A percentile compares a stretch with the other conserved stretches of the same genome.
These are phyloP conservation scores for Heteractis magnifica DNA, from an alignment of 92 coral and sea anemone species.

Conservation along the genomic window DNA sequence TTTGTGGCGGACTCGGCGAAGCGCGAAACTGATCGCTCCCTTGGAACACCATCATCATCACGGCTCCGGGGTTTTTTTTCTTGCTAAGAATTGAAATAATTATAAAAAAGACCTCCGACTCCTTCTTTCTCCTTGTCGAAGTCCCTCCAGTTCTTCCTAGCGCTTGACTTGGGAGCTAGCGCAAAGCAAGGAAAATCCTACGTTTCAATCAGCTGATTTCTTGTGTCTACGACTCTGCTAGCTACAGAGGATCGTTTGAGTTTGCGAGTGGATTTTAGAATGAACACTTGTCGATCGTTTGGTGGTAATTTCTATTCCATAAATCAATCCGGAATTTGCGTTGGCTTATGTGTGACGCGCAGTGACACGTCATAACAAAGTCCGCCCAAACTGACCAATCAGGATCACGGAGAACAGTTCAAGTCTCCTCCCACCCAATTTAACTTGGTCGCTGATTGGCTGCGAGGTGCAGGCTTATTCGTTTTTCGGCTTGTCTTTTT, in stretches of 20 bases:
- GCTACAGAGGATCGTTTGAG: slow-evolving; percentile 29
- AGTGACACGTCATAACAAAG: slow-evolving; percentile 86
- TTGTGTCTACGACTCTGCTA: slow-evolving; percentile 4
- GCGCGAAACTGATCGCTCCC: slow-evolving; percentile 76
- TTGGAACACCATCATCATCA: slow-evolving; percentile 91
- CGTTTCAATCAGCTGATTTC: slow-evolving; percentile 45
- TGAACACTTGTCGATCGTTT: slow-evolving; percentile 35
- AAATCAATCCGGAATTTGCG: slow-evolving; percentile 78
- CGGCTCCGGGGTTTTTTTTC: slow-evolving; percentile 8
- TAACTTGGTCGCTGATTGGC: slow-evolving; percentile 60
- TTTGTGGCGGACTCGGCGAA: slow-evolving; percentile 84
- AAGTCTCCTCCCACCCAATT: slow-evolving; percentile 64
- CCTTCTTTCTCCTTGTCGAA: background rate
- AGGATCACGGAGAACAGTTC: slow-evolving; percentile 52
- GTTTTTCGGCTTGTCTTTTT: slow-evolving; percentile 65
- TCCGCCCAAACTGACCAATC: slow-evolving; percentile 68
- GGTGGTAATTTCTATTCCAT: slow-evolving; percentile 88
- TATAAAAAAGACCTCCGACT: background rate
- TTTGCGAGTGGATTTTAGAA: slow-evolving; percentile 39
- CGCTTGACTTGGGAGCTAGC: background rate
- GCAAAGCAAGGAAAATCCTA: background rate
- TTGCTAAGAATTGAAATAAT: slow-evolving; percentile 3
- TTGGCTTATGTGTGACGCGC: slow-evolving; percentile 88
- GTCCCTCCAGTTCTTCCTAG: background rate
- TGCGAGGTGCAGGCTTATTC: slow-evolving; percentile 35